These are phyloP conservation scores for Marmota flaviventris DNA, from an alignment of 2,113 vertebrate species.

Conservation along the genomic window DNA sequence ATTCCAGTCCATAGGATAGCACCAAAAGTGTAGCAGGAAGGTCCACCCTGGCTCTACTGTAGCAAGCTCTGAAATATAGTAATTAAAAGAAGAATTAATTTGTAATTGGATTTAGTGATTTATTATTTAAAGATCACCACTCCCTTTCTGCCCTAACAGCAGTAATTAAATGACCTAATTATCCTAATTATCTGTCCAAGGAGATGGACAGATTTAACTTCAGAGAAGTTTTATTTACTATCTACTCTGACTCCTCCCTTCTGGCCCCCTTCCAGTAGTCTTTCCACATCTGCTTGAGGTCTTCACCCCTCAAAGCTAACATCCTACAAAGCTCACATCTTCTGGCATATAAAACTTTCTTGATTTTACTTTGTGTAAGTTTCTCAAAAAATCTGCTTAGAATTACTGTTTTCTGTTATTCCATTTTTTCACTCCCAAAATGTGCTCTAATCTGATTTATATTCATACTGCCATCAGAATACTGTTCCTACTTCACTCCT, in stretches of 20 bases:
- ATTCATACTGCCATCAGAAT: background rate
- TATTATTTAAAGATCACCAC: background rate
- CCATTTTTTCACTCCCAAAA: slow-evolving; percentile 11
- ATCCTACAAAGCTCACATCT: background rate
- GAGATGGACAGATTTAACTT: background rate
- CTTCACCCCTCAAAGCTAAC: too few species aligned
- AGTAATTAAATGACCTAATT: background rate
- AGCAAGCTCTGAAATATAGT: background rate
- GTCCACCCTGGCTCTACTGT: background rate
- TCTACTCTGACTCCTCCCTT: accelerated
- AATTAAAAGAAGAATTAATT: background rate
- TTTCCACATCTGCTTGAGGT: background rate
- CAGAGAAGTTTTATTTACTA: background rate
- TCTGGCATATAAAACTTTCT: background rate
- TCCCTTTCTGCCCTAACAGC: background rate
- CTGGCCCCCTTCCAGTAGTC: background rate
- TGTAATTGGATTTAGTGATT: background rate
- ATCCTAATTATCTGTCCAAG: background rate
- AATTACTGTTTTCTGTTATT: background rate
- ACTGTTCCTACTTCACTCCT: background rate
- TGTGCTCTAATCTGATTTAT: slow-evolving; percentile 4
- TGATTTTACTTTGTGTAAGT: background rate
- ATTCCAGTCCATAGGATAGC: background rate
- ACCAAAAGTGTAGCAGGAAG: background rate
- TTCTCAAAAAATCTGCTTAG: slow-evolving; percentile 10